Evolutionary conservation across 2,888 invertebrate genomes (phyloP), one percentile per base, ranked within the genome.

Genomic region (Aethes cnicana): DNA sequence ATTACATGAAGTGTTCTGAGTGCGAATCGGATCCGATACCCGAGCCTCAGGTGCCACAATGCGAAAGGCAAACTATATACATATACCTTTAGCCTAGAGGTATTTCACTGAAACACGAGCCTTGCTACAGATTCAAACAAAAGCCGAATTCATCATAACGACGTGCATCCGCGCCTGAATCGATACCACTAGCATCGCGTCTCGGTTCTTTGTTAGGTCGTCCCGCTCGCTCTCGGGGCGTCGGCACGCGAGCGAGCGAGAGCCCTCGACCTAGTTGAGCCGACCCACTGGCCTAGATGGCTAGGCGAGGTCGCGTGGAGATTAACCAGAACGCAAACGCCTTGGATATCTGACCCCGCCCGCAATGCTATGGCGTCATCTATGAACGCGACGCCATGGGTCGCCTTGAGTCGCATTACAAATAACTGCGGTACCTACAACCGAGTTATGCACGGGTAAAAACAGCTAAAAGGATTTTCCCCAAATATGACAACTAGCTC

Each of bases 121-220:
- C 36, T 28, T 21, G 36, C 20, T 28, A 30, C 42, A 39, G 39
- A 43, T 26, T 25, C 20, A 14, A 14, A 25, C 26, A 48, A 39
- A 48, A 33, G 5, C 48, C 26, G 33, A 42, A 48, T 48, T 33
- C 41, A 42, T 48, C 41, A 48, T 30, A 47, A 41, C 41, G 35
- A 48, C 42, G 42, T 49, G 35, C 44, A 44, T 44, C 37, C 36
- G 44, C 44, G 39, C 44, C 36, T 35, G 17, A 44, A 52, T 52
- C 52, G 52, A 52, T 52, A 52, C 46, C 17, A 32, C 41, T 28
- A 21, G 35, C 43, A 44, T 50, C 49, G 39, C 39, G 25, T 42
- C 41, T 42, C 41, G 11, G 41, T 14, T 52, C 52, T 52, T 52
- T 52, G 52, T 52, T 52, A 18, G 18, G 4, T 3, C 20, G 39